Conservation (phyloP, 2,888 invertebrate species). For the Laothoe populi region DNA sequence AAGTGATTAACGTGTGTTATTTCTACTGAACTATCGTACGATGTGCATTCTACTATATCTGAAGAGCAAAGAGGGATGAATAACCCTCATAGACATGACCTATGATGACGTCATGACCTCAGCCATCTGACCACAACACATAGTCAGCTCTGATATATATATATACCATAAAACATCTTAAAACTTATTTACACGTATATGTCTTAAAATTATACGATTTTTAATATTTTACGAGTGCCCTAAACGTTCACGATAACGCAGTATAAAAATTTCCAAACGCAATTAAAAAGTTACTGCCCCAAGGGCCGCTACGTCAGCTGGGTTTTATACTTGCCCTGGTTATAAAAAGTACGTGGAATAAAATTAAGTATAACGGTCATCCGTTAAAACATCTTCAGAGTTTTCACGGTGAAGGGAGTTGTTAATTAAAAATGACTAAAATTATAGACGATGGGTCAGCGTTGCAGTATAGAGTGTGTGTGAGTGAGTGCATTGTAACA, state of each 20-base stretch:
- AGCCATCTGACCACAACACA: too few relatives aligned
- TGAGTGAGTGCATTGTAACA: too few relatives aligned
- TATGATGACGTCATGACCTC: too few relatives aligned
- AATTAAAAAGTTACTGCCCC: slow-evolving; percentile 22
- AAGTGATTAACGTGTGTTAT: too few relatives aligned
- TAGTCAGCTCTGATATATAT: background rate
- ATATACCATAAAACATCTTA: background rate
- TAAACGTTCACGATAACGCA: slow-evolving; percentile 20
- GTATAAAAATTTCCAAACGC: slow-evolving; percentile 20
- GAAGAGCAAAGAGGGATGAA: too few relatives aligned
- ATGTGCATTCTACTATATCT: too few relatives aligned
- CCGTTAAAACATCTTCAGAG: background rate
- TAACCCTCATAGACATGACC: too few relatives aligned
- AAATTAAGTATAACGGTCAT: slow-evolving; percentile 11
- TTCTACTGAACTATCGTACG: too few relatives aligned
- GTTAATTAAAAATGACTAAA: too few relatives aligned
- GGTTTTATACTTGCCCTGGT: slow-evolving; percentile 22
- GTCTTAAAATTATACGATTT: slow-evolving; percentile 16
- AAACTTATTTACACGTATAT: background rate
- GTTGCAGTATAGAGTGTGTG: too few relatives aligned
- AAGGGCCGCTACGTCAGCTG: slow-evolving; percentile 24
- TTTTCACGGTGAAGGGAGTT: background rate
- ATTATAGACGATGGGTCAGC: background rate
- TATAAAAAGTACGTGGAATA: slow-evolving; percentile 22
- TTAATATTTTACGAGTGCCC: slow-evolving; percentile 17